Base-by-base conservation (phyloP, 2,113 vertebrate species). In the Telmatochromis sp. region DNA sequence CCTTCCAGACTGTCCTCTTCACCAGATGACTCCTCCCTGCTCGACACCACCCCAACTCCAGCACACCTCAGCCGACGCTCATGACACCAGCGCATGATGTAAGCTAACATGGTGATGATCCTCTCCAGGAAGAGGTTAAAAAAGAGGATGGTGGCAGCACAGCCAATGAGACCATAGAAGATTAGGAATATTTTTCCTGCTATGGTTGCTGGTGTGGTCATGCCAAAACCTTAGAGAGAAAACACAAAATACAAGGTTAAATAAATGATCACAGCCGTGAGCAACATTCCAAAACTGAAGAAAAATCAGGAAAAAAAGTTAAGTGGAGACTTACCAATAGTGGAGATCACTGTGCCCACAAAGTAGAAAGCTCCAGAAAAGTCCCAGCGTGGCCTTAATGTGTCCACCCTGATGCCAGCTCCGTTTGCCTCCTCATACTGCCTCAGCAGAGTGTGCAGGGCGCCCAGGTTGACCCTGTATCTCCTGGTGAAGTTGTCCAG, bases 111-210 rank as follows among this genome's bases (percentile, higher is more conserved):
- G 2, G 96, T 97, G 93, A 97, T 97, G 92, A 97, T 96, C 91
- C 97, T 94, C 93, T 97, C 97, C 90, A 97, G 89, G 89, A 97
- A 97, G 14, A 97, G 96, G 94, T 97, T 97, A 53, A 97, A 97
- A 93, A 97, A 97, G 81, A 97, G 95, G 89, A 97, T 97, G 82
- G 96, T 97, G 42, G 95, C 95, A 5, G 97, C 96, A 40, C 97
- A 97, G 90, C 97, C 97, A 4, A 97, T 95, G 40, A 97, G 95
- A 28, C 97, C 97, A 2, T 97, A 97, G 88, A 97, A 96, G 75
- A 97, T 96, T 17, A 97, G n/a, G 89, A 97, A 97, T 65, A 97
- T 95, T 86, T 97, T 97, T 14, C 97, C 97, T 12, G 94, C 91
- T 17, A 96, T 93, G 42, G 96, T 97, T 3, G 93, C 95, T n/a